These are phyloP conservation scores for Dorcus hopei DNA, from an alignment of 2,888 invertebrate species.

Conservation along the genomic window DNA sequence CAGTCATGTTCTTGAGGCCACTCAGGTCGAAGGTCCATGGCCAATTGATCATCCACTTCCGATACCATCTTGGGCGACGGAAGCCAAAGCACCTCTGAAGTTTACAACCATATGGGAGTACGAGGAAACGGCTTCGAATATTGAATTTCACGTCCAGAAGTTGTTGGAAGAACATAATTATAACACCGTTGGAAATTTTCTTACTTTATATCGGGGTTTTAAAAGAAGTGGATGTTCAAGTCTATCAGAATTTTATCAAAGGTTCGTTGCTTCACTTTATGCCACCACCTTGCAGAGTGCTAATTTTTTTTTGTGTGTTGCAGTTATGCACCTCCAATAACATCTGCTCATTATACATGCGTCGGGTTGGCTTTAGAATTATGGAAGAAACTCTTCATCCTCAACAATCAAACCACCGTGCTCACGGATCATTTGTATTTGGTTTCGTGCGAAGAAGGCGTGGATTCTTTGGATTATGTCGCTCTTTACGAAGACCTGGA, in stretches of 20 bases:
- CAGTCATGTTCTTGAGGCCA: conserved; percentile 35
- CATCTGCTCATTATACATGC: conserved; percentile 78
- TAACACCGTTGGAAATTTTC: conserved; percentile 84
- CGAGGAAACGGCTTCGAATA: conserved; percentile 74
- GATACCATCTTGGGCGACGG: conserved; percentile 68
- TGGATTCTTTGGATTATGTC: conserved; percentile 60
- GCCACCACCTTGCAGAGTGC: background rate
- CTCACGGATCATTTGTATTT: conserved; percentile 66
- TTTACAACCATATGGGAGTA: conserved; percentile 61
- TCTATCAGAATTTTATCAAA: conserved; percentile 70
- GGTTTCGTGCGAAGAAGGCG: conserved; percentile 86
- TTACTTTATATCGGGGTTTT: conserved; percentile 64
- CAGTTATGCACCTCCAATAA: conserved; percentile 73
- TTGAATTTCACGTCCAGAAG: conserved; percentile 76
- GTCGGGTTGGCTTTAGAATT: conserved; percentile 85
- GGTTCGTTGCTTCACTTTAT: conserved; percentile 31
- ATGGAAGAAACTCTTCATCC: conserved; percentile 59
- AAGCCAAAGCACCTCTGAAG: conserved; percentile 50
- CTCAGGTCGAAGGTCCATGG: conserved; percentile 58
- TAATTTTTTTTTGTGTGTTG: conserved; percentile 5
- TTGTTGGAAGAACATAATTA: conserved; percentile 83
- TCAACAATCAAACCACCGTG: conserved; percentile 66
- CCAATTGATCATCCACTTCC: conserved; percentile 70
- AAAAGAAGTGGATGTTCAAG: conserved; percentile 61
- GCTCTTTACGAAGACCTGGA: conserved; percentile 58